Conservation (phyloP, 2,888 invertebrate species). For the Dryomyza anilis region DNA sequence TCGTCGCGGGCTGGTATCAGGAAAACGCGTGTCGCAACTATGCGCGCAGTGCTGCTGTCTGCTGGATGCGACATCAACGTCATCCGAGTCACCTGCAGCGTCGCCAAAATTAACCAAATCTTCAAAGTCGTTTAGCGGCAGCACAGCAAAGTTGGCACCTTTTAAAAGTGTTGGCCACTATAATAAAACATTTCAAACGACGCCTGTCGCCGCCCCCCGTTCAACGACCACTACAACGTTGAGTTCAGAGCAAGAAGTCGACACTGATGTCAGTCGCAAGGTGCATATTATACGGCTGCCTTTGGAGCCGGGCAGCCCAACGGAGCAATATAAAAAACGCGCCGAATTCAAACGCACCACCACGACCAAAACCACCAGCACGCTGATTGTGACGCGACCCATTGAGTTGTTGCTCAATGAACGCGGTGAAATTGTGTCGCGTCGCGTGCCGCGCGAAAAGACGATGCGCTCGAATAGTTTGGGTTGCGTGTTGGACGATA, state of each 20-base stretch:
- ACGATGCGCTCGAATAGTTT: constrained; percentile 53
- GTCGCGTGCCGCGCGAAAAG: constrained; percentile 27
- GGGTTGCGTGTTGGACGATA: constrained; percentile 53
- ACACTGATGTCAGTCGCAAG: constrained; percentile 48
- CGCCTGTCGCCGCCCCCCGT: constrained; percentile 38
- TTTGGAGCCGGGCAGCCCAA: constrained; percentile 21
- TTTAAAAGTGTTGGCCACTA: too few species aligned
- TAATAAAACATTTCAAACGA: constrained; percentile 40
- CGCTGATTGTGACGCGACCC: constrained; percentile 49
- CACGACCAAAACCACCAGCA: constrained; percentile 54
- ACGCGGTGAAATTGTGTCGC: constrained; percentile 51
- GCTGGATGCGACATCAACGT: constrained; percentile 28
- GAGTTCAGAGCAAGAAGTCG: constrained; percentile 44
- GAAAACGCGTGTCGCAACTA: constrained; percentile 42
- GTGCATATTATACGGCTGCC: constrained; percentile 45
- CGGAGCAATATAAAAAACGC: constrained; percentile 41
- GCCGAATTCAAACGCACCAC: constrained; percentile 51
- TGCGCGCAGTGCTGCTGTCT: constrained; percentile 58
- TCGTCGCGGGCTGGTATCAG: constrained; percentile 41
- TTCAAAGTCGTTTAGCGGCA: too few species aligned
- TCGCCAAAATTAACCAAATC: too few species aligned
- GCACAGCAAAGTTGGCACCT: too few species aligned
- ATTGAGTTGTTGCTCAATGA: constrained; percentile 52
- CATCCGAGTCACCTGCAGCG: constrained; percentile 32
- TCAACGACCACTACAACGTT: constrained; percentile 30